Base-by-base conservation (phyloP, 2,888 invertebrate genomes). In the Drosophila dives region DNA sequence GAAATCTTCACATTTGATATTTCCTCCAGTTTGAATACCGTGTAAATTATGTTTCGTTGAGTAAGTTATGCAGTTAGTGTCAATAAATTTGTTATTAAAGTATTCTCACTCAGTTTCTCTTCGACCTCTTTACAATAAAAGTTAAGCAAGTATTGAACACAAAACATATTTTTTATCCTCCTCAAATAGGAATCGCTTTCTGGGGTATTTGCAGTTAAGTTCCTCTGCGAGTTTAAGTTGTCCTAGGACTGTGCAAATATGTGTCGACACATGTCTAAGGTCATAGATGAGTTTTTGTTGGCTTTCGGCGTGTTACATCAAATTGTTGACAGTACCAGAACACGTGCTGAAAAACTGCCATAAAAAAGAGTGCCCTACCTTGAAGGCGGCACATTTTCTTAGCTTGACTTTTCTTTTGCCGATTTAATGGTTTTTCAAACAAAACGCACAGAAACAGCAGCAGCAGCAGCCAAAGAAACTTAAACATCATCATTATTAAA, bases 281-380 rank as follows among this genome's bases (percentile, higher is more conserved):
- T 78, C 69, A 36, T 64, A 68, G 45, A 15, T 55, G 48, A 26
- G 23, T 61, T 36, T 56, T 38, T 67, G 54, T 60, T 72, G 49
- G 38, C 61, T 61, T 11, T 26, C 17, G 17, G 65, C 65, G 71
- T 75, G 75, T 64, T 75, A 70, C 72, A 66, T 73, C 75, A 77
- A 86, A 86, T 83, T 86, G 83, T 86, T 86, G 84, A 86, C 85
- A 84, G 89, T 69, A 77, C 69, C 73, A 74, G 76, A 81, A 88
- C 81, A 88, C 86, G 86, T 86, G 89, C 86, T 83, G 81, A 66
- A 77, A 63, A 72, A 71, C 70, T 75, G 69, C 64, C 80, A 72
- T 79, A 78, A 72, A 68, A 64, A 50, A 12, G 32, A 29, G 5
- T 66, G 66, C 55, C 63, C 76, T 54, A 79, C 77, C 79, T 80